Base-by-base conservation (phyloP, 2,888 invertebrate species). In the Mesochorus sp. region DNA sequence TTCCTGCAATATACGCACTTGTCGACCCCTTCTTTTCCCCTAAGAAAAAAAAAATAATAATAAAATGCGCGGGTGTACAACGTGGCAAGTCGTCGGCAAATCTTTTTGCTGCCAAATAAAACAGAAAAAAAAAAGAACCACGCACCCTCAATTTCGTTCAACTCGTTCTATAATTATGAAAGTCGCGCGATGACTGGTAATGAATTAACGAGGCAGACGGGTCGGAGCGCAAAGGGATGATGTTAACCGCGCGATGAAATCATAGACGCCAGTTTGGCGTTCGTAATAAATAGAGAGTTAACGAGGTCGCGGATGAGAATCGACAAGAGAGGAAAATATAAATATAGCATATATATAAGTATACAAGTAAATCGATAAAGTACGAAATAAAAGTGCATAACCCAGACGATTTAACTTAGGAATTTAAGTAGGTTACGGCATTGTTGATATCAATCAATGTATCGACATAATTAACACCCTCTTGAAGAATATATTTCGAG, bases 241-340 rank as follows among this genome's bases (percentile, higher is more conserved):
- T 28, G n/a, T 17, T 10, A 6, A 31, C 26, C 14, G 44, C 47
- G 39, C 24, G 21, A 66, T 59, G 37, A 53, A 53, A 53, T 61
- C 39, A 28, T 44, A 21, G 44, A 21, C 64, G 42, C 21, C 26
- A 10, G n/a, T n/a, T n/a, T n/a, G n/a, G n/a, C n/a, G 24, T 53
- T 64, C 28, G 53, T 53, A 57, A 64, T 55, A 55, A 73, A 66
- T 64, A 42, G 39, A 55, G 64, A 66, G 42, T 66, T 73, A 66
- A 73, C 64, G 47, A 49, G 72, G 53, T 64, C 42, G 39, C 14
- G 26, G 68, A 74, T 62, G 53, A 57, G 55, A 51, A 39, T 57
- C 67, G 28, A 34, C 17, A 47, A 77, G 42, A 6, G n/a, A n/a
- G n/a, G n/a, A n/a, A n/a, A n/a, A n/a, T n/a, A n/a, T n/a, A n/a